A percentile compares a stretch with the other conserved stretches of the same genome.
Conservation (phyloP, 2,113 vertebrate species). For the Poeciliopsis turrubarensis region DNA sequence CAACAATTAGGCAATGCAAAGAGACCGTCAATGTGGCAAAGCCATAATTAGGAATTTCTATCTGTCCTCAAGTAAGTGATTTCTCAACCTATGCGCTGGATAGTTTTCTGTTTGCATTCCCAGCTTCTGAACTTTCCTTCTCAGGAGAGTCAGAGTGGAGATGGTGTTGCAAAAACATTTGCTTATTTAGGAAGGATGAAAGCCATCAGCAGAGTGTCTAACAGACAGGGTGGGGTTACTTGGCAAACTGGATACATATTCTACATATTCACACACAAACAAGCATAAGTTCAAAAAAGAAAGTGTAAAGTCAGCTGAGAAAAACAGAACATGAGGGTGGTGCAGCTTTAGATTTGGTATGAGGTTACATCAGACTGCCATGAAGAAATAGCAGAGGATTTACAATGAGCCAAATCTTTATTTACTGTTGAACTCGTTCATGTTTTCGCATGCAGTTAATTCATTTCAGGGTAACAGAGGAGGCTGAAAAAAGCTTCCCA, state of each 20-base stretch:
- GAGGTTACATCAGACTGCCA: neutral
- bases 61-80: neutral
- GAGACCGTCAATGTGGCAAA: neutral
- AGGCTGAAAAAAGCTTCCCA: neutral
- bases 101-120: neutral
- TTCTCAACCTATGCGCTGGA: neutral
- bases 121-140: neutral
- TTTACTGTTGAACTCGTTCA: neutral
- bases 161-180: too few species aligned
- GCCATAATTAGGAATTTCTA: neutral
- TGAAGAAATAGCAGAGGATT: neutral
- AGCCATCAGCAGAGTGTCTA: conserved; percentile 33
- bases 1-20: too few species aligned
- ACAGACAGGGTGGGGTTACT: conserved; percentile 50
- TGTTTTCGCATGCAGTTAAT: neutral
- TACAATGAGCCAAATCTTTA: neutral
- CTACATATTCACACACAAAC: conserved; percentile 21
- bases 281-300: neutral
- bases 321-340: neutral
- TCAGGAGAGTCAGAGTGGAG: neutral
- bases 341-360: neutral
- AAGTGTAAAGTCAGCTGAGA: neutral
- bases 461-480: neutral
- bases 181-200: conserved; percentile 18
- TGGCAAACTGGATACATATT: conserved; percentile 47